Conservation (phyloP, 2,113 vertebrate genomes). For the Erythrolamprus reginae region DNA sequence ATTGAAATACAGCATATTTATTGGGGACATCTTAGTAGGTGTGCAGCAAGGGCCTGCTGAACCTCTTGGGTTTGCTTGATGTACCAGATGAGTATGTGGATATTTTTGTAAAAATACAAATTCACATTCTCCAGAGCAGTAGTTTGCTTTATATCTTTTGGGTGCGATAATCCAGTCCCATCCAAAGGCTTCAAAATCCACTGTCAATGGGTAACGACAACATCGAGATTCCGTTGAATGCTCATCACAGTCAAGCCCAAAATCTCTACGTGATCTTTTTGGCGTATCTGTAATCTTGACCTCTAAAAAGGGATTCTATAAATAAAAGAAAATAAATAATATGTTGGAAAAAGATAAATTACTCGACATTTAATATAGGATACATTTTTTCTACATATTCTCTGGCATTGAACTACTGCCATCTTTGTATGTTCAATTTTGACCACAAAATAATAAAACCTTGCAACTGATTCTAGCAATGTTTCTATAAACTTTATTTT, state of each 20-base stretch:
- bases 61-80: constrained; percentile 91
- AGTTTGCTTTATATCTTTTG: constrained; percentile 98
- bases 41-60: constrained; percentile 95
- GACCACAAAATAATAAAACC: neutral
- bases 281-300: constrained; percentile 91
- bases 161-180: constrained; percentile 99
- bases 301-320: constrained; percentile 94
- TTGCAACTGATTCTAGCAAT: neutral
- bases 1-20: constrained; percentile 99
- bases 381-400: neutral
- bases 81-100: constrained; percentile 95
- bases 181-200: constrained; percentile 97
- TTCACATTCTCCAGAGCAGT: constrained; percentile 97
- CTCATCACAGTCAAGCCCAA: constrained; percentile 93
- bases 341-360: neutral
- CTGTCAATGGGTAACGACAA: constrained; percentile 92
- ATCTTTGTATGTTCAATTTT: neutral
- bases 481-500: neutral
- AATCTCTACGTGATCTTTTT: constrained; percentile 83
- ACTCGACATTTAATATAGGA: neutral
- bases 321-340: constrained; percentile 41
- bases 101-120: constrained; percentile 98
- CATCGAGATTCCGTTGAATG: constrained; percentile 91
- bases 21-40: constrained; percentile 97
- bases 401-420: neutral